phyloP scores from a whole-genome alignment of 2,888 invertebrate genomes.

The Cheilosia scutellata region DNA sequence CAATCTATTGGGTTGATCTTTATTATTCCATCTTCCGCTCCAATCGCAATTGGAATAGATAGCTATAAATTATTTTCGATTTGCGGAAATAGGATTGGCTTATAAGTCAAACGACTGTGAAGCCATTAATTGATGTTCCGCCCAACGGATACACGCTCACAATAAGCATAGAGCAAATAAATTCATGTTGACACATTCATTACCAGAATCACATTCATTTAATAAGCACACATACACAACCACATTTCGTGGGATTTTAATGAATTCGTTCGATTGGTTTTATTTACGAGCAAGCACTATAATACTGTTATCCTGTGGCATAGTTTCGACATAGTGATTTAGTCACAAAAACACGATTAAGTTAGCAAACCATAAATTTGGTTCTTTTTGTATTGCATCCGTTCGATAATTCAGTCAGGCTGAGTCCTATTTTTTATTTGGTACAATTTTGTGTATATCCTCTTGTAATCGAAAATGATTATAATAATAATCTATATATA shows the following conservation, averaged over 20 bases:
- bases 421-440: too few relatives aligned
- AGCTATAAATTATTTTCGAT: slow-evolving; percentile 64
- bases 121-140: slow-evolving; percentile 64
- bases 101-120: slow-evolving; percentile 56
- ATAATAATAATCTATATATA: too few relatives aligned
- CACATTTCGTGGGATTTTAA: slow-evolving; percentile 17
- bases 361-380: too few relatives aligned
- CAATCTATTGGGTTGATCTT: slow-evolving; percentile 6
- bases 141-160: slow-evolving; percentile 31
- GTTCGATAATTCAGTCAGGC: too few relatives aligned
- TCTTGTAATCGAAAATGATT: too few relatives aligned
- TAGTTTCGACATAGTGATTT: neutral
- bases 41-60: slow-evolving; percentile 39
- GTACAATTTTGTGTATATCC: too few relatives aligned
- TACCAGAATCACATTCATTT: slow-evolving; percentile 41
- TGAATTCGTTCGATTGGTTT: slow-evolving; percentile 54
- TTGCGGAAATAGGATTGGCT: slow-evolving; percentile 59
- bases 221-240: slow-evolving; percentile 11
- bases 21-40: neutral
- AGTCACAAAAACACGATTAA: neutral
- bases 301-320: neutral
- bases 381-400: too few relatives aligned
- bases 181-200: slow-evolving; percentile 69
- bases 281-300: slow-evolving; percentile 29
- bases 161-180: slow-evolving; percentile 57